Percentiles rank a stretch among this genome's conserved stretches.
phyloP scores from a whole-genome alignment of 2,888 invertebrate genomes.

The Lumbricus terrestris region DNA sequence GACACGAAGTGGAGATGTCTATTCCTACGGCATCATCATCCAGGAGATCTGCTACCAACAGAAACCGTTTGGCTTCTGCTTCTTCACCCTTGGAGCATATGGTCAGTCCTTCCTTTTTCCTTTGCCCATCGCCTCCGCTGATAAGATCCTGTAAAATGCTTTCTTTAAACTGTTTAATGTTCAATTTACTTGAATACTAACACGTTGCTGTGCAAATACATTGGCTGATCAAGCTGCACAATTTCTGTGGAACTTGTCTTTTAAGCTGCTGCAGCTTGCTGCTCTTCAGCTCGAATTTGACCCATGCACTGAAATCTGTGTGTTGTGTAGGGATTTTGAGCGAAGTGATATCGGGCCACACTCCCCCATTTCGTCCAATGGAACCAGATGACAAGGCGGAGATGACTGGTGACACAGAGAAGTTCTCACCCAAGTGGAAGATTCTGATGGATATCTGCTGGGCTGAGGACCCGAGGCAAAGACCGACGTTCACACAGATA shows the following conservation, averaged over 20 bases:
- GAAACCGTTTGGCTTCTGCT: neutral
- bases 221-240: too few species aligned
- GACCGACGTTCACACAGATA: neutral
- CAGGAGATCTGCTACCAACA: conserved; percentile 9
- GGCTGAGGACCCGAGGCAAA: neutral
- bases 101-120: too few species aligned
- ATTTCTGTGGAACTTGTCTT: too few species aligned
- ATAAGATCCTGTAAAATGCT: too few species aligned
- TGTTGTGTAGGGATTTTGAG: neutral
- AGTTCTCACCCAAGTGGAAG: neutral
- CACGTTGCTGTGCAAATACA: too few species aligned
- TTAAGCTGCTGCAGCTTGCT: too few species aligned
- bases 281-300: too few species aligned
- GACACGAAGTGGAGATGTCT: neutral
- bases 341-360: neutral
- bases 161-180: too few species aligned
- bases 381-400: too few species aligned
- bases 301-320: too few species aligned
- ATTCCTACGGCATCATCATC: neutral
- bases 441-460: neutral
- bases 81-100: neutral
- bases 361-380: neutral
- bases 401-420: neutral
- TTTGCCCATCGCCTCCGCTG: too few species aligned
- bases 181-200: too few species aligned